phyloP scores from a whole-genome alignment of 2,797 vertebrate genomes.

The Bothrops alternatus region DNA sequence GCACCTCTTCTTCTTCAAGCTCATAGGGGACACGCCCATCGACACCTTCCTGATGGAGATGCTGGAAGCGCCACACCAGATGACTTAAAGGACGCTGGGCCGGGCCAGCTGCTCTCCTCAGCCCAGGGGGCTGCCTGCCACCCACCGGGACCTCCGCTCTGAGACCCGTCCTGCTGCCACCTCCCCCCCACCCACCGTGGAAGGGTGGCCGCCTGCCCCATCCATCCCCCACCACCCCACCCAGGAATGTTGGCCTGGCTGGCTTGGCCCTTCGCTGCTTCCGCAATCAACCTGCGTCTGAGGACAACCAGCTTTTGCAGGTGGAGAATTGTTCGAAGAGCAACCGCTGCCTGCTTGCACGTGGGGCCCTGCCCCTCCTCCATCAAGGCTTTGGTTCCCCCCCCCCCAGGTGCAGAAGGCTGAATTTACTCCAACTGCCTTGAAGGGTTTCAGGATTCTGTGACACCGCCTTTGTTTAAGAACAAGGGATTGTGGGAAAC shows the following conservation, averaged over 20 bases:
- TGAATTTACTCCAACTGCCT: constrained; percentile 17
- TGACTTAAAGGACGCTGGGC: constrained; percentile 81
- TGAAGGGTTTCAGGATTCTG: neutral
- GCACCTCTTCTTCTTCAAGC: constrained; percentile 99
- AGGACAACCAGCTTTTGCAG: constrained; percentile 23
- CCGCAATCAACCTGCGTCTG: constrained; percentile 44
- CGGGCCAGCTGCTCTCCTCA: constrained; percentile 26
- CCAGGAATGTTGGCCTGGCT: neutral
- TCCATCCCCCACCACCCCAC: neutral
- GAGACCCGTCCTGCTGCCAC: neutral
- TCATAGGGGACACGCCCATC: constrained; percentile 98
- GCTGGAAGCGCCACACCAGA: constrained; percentile 97
- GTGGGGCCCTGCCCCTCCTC: neutral
- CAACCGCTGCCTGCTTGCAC: neutral
- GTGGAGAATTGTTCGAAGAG: neutral
- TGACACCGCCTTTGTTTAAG: neutral
- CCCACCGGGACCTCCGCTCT: neutral
- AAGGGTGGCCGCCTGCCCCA: neutral
- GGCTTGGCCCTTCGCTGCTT: constrained; percentile 26
- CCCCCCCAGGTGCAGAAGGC: neutral
- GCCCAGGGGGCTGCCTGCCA: constrained; percentile 1
- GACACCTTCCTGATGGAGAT: constrained; percentile 99
- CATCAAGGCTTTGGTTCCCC: neutral
- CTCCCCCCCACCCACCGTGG: neutral
- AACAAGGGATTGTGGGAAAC: constrained; percentile 21